Conservation (phyloP, 2,888 invertebrate genomes). For the Tricholauxania praeusta region DNA sequence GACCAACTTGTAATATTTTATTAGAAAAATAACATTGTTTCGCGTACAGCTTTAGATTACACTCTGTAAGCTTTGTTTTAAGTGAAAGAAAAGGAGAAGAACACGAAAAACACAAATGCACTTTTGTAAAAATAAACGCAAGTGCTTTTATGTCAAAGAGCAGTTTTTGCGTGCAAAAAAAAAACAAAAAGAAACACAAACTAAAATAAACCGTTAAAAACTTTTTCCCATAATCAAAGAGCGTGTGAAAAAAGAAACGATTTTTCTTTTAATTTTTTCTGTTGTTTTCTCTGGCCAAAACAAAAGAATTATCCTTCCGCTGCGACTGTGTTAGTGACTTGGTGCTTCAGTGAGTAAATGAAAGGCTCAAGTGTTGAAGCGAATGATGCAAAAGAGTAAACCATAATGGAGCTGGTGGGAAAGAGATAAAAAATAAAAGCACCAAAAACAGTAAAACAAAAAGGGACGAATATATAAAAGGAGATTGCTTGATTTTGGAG, state of each 20-base stretch:
- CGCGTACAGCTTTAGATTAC: too few species aligned
- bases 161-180: background rate
- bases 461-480: background rate
- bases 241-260: background rate
- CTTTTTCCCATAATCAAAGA: conserved; percentile 15
- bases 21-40: too few species aligned
- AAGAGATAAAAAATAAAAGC: conserved; percentile 5
- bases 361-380: background rate
- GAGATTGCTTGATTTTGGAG: too few species aligned
- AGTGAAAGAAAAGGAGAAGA: too few species aligned
- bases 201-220: conserved; percentile 28
- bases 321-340: conserved; percentile 1
- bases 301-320: conserved; percentile 29
- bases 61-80: too few species aligned
- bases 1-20: too few species aligned
- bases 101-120: too few species aligned
- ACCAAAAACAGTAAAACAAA: conserved; percentile 13
- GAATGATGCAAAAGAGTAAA: conserved; percentile 19
- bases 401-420: background rate
- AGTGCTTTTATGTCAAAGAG: conserved; percentile 30
- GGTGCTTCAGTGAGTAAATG: conserved; percentile 7
- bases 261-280: background rate
- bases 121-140: conserved; percentile 10
- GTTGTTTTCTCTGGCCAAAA: background rate
- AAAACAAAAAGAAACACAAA: background rate